Conservation (phyloP, 2,888 invertebrate species). For the Tigriopus californicus region DNA sequence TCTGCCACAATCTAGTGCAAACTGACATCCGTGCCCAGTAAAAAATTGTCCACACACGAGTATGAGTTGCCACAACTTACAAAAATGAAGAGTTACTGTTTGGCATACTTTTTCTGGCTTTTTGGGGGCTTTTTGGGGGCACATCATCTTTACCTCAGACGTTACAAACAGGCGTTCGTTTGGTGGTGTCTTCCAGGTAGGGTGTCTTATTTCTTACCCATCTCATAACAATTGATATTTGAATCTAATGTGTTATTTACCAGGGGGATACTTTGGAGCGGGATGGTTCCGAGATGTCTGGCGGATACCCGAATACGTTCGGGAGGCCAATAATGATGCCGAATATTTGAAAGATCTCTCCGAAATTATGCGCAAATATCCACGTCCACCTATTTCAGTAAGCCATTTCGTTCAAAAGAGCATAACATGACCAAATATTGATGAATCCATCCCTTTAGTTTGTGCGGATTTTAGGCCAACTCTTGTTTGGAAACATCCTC, state of each 20-base stretch:
- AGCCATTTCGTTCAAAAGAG: background rate
- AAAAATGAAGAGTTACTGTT: slow-evolving; percentile 32
- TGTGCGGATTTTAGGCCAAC: background rate
- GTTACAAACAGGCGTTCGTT: slow-evolving; percentile 74
- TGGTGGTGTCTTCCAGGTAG: slow-evolving; percentile 34
- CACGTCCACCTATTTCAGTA: background rate
- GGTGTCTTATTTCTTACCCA: too few species aligned
- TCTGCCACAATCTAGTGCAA: too few species aligned
- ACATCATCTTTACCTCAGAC: slow-evolving; percentile 72
- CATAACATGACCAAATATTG: background rate
- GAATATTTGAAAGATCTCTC: slow-evolving; percentile 20
- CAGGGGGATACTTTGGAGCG: slow-evolving; percentile 62
- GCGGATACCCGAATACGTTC: slow-evolving; percentile 63
- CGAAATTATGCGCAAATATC: background rate
- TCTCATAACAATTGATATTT: background rate
- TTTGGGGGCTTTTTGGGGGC: slow-evolving; percentile 70
- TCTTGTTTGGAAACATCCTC: slow-evolving; percentile 10
- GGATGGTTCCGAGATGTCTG: slow-evolving; percentile 75
- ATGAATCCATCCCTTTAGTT: background rate
- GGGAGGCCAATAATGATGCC: slow-evolving; percentile 35
- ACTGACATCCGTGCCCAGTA: too few species aligned
- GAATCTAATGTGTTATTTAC: background rate
- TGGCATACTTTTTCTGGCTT: slow-evolving; percentile 67
- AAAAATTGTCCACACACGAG: too few species aligned
- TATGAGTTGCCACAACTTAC: too few species aligned